Base-by-base conservation (phyloP, 2,888 invertebrate species). In the Dyspetes luteomarginatus region DNA sequence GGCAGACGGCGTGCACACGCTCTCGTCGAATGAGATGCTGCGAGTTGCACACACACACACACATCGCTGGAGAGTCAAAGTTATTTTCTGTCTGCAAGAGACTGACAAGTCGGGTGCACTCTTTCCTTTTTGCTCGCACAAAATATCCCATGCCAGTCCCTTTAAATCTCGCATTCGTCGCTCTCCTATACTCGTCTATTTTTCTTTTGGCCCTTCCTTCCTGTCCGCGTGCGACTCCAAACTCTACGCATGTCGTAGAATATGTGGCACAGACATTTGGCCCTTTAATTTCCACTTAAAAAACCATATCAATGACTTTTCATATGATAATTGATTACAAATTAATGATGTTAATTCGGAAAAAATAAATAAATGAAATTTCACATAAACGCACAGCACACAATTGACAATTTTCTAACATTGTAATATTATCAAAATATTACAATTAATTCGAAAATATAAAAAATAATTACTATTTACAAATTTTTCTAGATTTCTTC, bases 11-110 rank as follows among this genome's bases (percentile, higher is more conserved):
- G 74, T 62, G 52, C 50, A 24, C 62, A 50, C 71, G 5, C 43
- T 26, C 1, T 50, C 26, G 60, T 28, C 30, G 52, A 68, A 78
- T 78, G 68, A 68, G 73, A 78, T 62, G 60, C 67, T 65, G 67
- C 43, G 64, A 15, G 55, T 41, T n/a, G n/a, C n/a, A n/a, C n/a
- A n/a, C n/a, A n/a, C n/a, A 28, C 64, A 55, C 62, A 55, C 43
- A 28, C 24, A 4, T 15, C 22, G 41, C 26, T 52, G n/a, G n/a
- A 55, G 36, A 36, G 36, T 50, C 9, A 62, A 55, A 79, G 79
- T 79, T 79, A 79, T 79, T 79, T 79, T 79, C 79, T 79, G 74
- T 79, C 79, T 45, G 65, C 69, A 43, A 74, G 68, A 56, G 71
- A 75, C 74, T 45, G 74, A 74, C 79, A 65, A 74, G 69, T 79